Evolutionary conservation across 2,113 vertebrate species (phyloP).

Genomic region (Telmatochromis sp.): DNA sequence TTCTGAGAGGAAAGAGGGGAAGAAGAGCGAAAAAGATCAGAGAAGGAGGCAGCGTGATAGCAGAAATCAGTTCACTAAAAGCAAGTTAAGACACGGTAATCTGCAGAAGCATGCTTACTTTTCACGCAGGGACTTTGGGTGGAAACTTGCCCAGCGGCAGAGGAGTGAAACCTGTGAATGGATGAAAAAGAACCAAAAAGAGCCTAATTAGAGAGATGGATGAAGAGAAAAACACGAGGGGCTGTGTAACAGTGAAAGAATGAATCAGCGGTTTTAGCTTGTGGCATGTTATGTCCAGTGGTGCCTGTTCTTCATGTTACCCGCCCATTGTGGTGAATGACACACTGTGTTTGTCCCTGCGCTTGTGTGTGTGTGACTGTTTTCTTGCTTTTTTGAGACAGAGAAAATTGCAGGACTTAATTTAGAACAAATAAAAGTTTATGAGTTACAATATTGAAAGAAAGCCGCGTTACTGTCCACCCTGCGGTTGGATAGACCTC

Average conservation of each 20-base stretch:
- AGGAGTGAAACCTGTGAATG: conserved; percentile 33
- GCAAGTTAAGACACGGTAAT: background rate
- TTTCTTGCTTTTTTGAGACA: background rate
- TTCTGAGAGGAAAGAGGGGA: background rate
- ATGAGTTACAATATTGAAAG: background rate
- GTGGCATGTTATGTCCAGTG: background rate
- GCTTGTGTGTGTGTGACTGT: background rate
- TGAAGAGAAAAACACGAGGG: background rate
- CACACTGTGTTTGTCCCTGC: background rate
- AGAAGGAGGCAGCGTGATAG: background rate
- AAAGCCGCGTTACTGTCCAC: background rate
- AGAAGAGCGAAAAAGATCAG: background rate
- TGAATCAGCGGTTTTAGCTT: background rate
- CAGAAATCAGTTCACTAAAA: background rate
- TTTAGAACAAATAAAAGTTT: background rate
- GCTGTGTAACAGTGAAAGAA: background rate
- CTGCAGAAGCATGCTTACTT: conserved; percentile 13
- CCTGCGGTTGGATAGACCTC: background rate
- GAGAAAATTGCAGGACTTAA: background rate
- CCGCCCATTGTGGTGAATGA: background rate
- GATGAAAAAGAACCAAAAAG: background rate
- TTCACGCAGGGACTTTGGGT: conserved; percentile 33
- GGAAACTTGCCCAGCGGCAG: background rate
- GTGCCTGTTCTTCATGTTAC: background rate
- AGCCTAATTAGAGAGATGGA: background rate